phyloP scores from a whole-genome alignment of 2,888 invertebrate genomes.

The Acanthosepion esculentum region DNA sequence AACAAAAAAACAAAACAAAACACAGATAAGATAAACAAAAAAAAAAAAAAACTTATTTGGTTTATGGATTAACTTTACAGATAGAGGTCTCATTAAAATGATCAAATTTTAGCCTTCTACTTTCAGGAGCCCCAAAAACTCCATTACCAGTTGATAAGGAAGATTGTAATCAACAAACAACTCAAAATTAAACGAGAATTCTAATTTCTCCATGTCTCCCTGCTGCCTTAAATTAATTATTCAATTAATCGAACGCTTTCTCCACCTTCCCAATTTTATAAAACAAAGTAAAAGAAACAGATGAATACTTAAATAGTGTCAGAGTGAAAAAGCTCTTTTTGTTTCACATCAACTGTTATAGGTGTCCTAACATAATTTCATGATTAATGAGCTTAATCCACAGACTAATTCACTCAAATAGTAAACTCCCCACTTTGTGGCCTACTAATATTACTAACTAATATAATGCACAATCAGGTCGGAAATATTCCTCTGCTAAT shows the following conservation, averaged over 20 bases:
- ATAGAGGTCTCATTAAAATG: not conserved
- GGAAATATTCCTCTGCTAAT: too few species aligned
- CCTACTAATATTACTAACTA: too few species aligned
- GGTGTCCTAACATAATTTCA: not conserved
- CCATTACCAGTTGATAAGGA: not conserved
- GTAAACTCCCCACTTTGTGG: too few species aligned
- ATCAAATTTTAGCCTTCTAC: not conserved
- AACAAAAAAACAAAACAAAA: not conserved
- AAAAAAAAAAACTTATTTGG: not conserved
- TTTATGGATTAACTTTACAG: not conserved
- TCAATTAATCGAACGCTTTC: not conserved
- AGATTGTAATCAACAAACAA: conserved; percentile 33
- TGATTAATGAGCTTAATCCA: not conserved
- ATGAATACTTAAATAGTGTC: not conserved
- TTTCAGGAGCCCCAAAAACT: not conserved
- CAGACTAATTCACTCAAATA: not conserved
- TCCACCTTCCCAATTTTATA: not conserved
- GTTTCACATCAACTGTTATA: too few species aligned
- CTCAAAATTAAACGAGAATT: not conserved
- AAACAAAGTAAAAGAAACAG: not conserved
- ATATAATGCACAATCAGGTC: too few species aligned
- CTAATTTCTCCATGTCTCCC: not conserved
- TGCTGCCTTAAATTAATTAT: not conserved
- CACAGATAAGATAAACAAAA: too few species aligned
- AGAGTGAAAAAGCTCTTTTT: too few species aligned